Percentiles rank a stretch among this genome's conserved stretches.
Evolutionary conservation across 23 tunicate genomes (phyloP).

Genomic region (Pegea sp.): DNA sequence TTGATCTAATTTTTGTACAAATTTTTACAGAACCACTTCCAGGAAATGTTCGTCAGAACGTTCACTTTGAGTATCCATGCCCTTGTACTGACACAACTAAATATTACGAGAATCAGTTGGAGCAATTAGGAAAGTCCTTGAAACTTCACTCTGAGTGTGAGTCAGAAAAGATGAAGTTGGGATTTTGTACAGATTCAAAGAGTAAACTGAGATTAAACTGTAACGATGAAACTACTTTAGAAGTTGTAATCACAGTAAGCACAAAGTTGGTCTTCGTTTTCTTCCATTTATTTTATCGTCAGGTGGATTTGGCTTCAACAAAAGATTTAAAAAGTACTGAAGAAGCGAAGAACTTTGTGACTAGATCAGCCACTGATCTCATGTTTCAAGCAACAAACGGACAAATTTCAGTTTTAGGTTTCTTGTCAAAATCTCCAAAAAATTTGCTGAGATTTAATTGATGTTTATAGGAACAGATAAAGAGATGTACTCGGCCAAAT

Average conservation of each 20-base stretch:
- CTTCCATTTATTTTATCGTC: background rate
- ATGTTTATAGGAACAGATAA: constrained; percentile 3
- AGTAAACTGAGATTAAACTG: constrained; percentile 42
- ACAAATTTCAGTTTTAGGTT: background rate
- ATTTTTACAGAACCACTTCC: constrained; percentile 19
- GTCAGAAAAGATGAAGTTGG: constrained; percentile 12
- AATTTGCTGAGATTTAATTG: background rate
- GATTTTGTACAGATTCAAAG: constrained; percentile 20
- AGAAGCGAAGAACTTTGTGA: constrained; percentile 5
- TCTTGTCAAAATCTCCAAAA: background rate
- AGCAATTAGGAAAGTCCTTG: constrained; percentile 8
- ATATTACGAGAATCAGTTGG: constrained; percentile 15
- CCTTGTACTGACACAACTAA: constrained; percentile 29
- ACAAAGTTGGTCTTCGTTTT: background rate
- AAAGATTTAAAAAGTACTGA: background rate
- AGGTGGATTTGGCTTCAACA: constrained; percentile 10
- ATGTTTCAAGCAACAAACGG: background rate
- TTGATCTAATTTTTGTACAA: background rate
- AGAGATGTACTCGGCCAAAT: background rate
- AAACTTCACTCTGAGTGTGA: constrained; percentile 19
- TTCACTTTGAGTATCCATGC: constrained; percentile 20
- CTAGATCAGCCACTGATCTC: constrained; percentile 3
- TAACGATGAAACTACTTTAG: constrained; percentile 13
- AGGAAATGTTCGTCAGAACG: constrained; percentile 34
- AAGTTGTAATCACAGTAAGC: constrained; percentile 35